Evolutionary conservation across 2,797 vertebrate species (phyloP), one percentile per base, ranked within the genome.

Genomic region (Moxostoma hubbsi): DNA sequence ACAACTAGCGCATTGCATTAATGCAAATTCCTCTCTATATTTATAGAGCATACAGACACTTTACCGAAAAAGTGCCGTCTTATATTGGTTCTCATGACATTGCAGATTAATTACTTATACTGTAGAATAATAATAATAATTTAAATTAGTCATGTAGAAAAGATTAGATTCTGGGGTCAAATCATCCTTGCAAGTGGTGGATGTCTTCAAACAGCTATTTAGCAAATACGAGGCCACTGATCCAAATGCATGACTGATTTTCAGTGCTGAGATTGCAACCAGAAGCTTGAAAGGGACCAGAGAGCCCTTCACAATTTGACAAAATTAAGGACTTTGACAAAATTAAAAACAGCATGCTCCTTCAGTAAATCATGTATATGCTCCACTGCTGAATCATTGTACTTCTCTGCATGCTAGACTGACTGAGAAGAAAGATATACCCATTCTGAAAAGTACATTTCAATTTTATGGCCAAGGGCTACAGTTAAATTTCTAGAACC

Each of bases 391-490:
- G 63, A 55, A 70, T 71, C 72, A 75, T 53, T 78, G 71, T 76
- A 59, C 36, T 54, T 8, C 15, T 77, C 43, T 77, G 57, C 75
- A 78, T 75, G 75, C 71, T 68, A 18, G 75, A 79, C 16, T 4
- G 68, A 69, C 5, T 36, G 36, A 64, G 16, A 77, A 76, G 67
- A 79, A 81, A 62, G 66, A 47, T 45, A 64, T 18, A 67, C 45
- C 15, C 9, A 50, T 66, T 73, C 16, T 64, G 46, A 76, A 75
- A 66, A 75, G 66, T 58, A 10, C 24, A 69, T 70, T 75, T 74
- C 57, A 82, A 69, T 76, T 79, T 73, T 82, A 83, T 79, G 66
- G 73, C 81, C 70, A 74, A 63, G 7, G 81, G 81, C 71, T 65
- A 63, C 68, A 49, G 77, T 73, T 77, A 65, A 16, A 4, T 49